These are phyloP conservation scores for Pleuronectes platessa DNA, from an alignment of 2,113 vertebrate genomes.

Conservation along the genomic window DNA sequence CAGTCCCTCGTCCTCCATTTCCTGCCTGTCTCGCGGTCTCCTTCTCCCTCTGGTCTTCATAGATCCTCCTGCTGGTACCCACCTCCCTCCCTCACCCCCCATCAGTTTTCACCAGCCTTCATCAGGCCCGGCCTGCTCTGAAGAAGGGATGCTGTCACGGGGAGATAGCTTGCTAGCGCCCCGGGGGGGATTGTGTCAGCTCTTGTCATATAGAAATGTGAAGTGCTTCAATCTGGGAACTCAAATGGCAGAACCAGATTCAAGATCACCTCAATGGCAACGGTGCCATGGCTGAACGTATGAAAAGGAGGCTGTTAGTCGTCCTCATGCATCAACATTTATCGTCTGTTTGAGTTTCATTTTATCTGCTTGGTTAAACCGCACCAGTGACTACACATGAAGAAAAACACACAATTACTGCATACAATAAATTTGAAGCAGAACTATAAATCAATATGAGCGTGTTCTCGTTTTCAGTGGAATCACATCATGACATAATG, in stretches of 20 bases:
- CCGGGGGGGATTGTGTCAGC: constrained; percentile 74
- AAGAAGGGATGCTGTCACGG: constrained; percentile 71
- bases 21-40: constrained; percentile 25
- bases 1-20: constrained; percentile 50
- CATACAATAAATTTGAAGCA: not conserved
- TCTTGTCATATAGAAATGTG: constrained; percentile 71
- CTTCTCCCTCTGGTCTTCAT: constrained; percentile 34
- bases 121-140: constrained; percentile 51
- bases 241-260: constrained; percentile 71
- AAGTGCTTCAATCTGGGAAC: constrained; percentile 75
- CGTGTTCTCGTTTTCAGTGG: not conserved
- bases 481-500: not conserved
- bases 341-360: constrained; percentile 28
- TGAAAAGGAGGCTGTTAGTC: constrained; percentile 56
- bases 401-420: not conserved
- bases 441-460: not conserved
- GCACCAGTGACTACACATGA: not conserved
- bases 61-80: constrained; percentile 14
- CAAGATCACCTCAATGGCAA: constrained; percentile 41
- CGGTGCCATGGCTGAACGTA: constrained; percentile 42
- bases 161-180: constrained; percentile 75
- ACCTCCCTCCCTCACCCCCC: not conserved
- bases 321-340: constrained; percentile 52
- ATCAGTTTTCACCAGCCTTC: constrained; percentile 26
- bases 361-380: constrained; percentile 22